Evolutionary conservation across 2,797 vertebrate species (phyloP), one percentile per base, ranked within the genome.

Genomic region (Coendou prehensilis): DNA sequence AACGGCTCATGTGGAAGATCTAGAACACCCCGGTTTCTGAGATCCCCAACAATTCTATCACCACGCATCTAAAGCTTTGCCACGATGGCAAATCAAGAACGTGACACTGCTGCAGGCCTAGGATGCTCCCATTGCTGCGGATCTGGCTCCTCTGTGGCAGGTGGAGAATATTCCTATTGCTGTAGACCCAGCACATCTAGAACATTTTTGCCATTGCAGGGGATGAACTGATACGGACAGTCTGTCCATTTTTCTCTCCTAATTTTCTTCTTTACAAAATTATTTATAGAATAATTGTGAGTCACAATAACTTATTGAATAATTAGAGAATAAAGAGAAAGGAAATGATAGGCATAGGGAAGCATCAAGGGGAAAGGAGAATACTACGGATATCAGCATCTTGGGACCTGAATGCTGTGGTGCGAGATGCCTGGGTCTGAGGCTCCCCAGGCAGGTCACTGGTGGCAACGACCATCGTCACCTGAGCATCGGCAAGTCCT

Each of bases 321-420:
- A 26, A 52, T 6, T 45, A 56, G 0, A 33, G 56, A 87, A 63
- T 4, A 26, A 47, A 64, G 28, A 90, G 41, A 79, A 73, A 56
- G 30, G 57, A 80, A 52, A 64, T 20, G 10, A 45, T 8, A 26
- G 2, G 9, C 3, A 67, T 9, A 8, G 5, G 54, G 52, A 4
- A 20, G 11, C 10, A 1, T 7, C 5, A n/a, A 59, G 26, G 2
- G 3, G 4, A 6, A n/a, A 6, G 9, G 37, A 14, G 9, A 10
- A 1, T 22, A 2, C 0, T 1, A 2, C 0, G 2, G 67, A 64
- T 0, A 0, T 2, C 41, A 3, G 30, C 0, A 6, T 26, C 54
- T 9, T 6, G 0, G 3, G 50, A 45, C 33, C 22, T 9, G 26
- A 23, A 23, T 22, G 57, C 30, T 6, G 17, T 0, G 28, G 57